Conservation (phyloP, 2,113 vertebrate genomes). For the Spea multiplicata region DNA sequence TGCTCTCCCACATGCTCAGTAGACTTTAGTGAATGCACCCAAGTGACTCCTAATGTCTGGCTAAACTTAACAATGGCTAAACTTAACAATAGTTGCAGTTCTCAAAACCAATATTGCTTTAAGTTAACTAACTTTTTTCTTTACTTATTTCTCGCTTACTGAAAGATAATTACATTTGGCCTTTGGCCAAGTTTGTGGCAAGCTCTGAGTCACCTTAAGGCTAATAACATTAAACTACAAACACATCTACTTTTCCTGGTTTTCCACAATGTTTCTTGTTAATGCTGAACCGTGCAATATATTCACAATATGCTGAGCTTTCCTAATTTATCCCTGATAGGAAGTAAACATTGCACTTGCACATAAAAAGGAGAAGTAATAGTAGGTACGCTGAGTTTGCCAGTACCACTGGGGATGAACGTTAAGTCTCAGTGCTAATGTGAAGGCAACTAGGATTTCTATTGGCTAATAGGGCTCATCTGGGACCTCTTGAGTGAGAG, state of each 20-base stretch:
- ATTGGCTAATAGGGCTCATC: too few species aligned
- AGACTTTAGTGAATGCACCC: too few species aligned
- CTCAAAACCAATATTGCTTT: too few species aligned
- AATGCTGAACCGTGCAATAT: constrained; percentile 35
- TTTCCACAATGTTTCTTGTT: constrained; percentile 26
- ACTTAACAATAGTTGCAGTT: too few species aligned
- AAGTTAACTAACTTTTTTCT: too few species aligned
- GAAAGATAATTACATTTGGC: not conserved
- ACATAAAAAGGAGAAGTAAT: not conserved
- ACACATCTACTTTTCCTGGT: constrained; percentile 22
- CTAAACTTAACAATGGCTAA: too few species aligned
- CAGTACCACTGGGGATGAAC: not conserved
- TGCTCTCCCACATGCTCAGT: too few species aligned
- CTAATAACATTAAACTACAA: constrained; percentile 36
- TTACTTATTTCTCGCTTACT: too few species aligned
- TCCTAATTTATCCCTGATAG: constrained; percentile 24
- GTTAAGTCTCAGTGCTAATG: not conserved
- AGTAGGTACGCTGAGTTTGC: not conserved
- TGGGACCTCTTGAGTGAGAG: too few species aligned
- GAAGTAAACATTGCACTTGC: constrained; percentile 29
- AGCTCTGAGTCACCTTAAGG: constrained; percentile 37
- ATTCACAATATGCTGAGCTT: constrained; percentile 30
- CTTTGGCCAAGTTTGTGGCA: constrained; percentile 23
- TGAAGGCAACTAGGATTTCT: too few species aligned
- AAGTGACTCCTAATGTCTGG: too few species aligned